Evolutionary conservation across 1,140 invertebrate species (phyloP).

Genomic region (Campoletis sonorensis): DNA sequence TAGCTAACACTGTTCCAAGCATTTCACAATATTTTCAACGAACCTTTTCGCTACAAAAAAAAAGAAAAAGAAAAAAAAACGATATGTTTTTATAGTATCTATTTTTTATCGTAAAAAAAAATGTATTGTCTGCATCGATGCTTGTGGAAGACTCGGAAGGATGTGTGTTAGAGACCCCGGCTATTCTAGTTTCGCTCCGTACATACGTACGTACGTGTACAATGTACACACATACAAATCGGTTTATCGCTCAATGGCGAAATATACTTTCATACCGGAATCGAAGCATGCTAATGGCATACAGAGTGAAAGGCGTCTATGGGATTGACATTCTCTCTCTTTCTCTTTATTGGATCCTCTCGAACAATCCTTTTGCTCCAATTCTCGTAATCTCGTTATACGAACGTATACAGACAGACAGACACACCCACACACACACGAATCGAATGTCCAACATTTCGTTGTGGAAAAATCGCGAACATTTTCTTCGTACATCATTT

Average conservation of each 20-base stretch:
- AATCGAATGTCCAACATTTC: not conserved
- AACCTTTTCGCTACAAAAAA: not conserved
- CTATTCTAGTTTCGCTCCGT: slow-evolving; percentile 3
- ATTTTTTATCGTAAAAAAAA: too few relatives aligned
- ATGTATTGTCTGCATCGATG: too few relatives aligned
- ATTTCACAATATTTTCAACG: not conserved
- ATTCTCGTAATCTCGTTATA: slow-evolving; percentile 11
- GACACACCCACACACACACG: not conserved
- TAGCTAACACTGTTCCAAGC: not conserved
- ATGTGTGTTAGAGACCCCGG: not conserved
- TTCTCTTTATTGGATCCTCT: slow-evolving; percentile 7
- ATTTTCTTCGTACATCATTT: too few relatives aligned
- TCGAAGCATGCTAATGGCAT: too few relatives aligned
- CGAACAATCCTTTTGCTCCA: slow-evolving; percentile 1
- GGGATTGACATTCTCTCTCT: too few relatives aligned
- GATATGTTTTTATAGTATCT: too few relatives aligned
- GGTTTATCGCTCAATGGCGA: too few relatives aligned
- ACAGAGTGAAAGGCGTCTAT: too few relatives aligned
- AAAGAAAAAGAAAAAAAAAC: not conserved
- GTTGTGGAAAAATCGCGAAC: not conserved
- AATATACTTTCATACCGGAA: slow-evolving; percentile 5
- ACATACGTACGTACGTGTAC: not conserved
- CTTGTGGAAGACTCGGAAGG: not conserved
- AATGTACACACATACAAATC: not conserved
- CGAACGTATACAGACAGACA: not conserved